Evolutionary conservation across 2,888 invertebrate genomes (phyloP), one percentile per base, ranked within the genome.

Genomic region (Hypselothyrea guttata): DNA sequence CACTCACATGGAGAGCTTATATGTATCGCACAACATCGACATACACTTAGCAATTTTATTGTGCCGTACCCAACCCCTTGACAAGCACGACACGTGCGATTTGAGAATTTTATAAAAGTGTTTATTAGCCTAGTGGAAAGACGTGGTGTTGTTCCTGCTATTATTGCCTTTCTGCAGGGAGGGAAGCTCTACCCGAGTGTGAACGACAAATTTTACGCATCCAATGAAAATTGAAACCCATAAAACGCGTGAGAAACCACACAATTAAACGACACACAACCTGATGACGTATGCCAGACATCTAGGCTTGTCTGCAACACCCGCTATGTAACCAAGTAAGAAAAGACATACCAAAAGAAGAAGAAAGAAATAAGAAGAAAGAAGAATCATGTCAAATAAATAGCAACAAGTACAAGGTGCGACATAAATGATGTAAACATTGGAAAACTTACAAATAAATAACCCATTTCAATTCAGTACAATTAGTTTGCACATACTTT

Each of bases 101-200:
- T 74, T 64, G 61, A 74, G 74, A 81, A 81, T 81, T 81, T 81
- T 81, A 84, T 81, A 81, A 81, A 62, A 78, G 81, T 78, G 78
- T 81, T 78, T 78, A 81, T 84, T 75, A 58, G 78, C 82, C 68
- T 64, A 48, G 49, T 62, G 40, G 57, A 57, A 55, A 40, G 57
- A 48, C 47, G 72, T 35, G 42, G 40, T 60, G 58, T 42, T 47
- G 42, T 34, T 48, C 18, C 31, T 42, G 44, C 13, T 28, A 13
- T 44, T 37, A 46, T 40, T 55, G 37, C 53, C 49, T 49, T 52
- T 53, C 48, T 59, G 48, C 38, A 38, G 52, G 38, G 34, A 34
- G 56, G 27, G 15, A 12, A 28, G 11, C 12, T 7, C 33, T 15
- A 33, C 37, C 61, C 54, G 57, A 55, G 52, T 54, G 45, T 41